Base-by-base conservation (phyloP, 2,113 vertebrate genomes). In the Rhipidura dahli region DNA sequence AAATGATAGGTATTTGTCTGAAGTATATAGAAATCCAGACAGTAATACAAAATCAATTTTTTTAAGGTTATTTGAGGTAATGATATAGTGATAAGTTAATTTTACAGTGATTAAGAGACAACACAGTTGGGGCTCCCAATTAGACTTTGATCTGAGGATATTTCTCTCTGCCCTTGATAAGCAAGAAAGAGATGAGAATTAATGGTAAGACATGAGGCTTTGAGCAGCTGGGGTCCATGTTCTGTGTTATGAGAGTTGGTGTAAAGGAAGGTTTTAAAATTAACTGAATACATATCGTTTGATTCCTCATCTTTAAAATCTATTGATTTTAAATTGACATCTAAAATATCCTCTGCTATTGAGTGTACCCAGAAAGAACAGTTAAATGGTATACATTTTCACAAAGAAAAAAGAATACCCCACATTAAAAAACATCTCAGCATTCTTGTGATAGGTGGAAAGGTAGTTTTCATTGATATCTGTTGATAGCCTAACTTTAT, bases 21-120 rank as follows among this genome's bases (percentile, higher is more conserved):
- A 96, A 77, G 66, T 84, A 31, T 80, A 16, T 49, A 85, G 76
- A 90, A 95, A 95, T 87, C 53, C 57, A 89, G 71, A 71, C 69
- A 83, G 76, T 79, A 90, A 89, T 83, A 81, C 35, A 83, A 96
- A 95, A 91, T 93, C 94, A 90, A 80, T 96, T 92, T 95, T 85
- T 86, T 42, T 79, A 80, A 95, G 83, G 87, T 97, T 94, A 95
- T 94, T 87, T 96, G 90, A 93, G 87, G 76, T 93, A 92, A 91
- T 94, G 72, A 45, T 83, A 77, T 21, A 86, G 78, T 82, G 92
- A 56, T 96, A 91, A 89, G 61, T 91, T 96, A 95, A 94, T 96
- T 96, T 95, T 93, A 73, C 66, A 73, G 61, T 92, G 87, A 96
- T 94, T 94, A 97, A 94, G 72, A 94, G 78, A 90, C 68, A 72